These are phyloP conservation scores for Serrognathus titanus DNA, from an alignment of 2,888 invertebrate species.

Conservation along the genomic window DNA sequence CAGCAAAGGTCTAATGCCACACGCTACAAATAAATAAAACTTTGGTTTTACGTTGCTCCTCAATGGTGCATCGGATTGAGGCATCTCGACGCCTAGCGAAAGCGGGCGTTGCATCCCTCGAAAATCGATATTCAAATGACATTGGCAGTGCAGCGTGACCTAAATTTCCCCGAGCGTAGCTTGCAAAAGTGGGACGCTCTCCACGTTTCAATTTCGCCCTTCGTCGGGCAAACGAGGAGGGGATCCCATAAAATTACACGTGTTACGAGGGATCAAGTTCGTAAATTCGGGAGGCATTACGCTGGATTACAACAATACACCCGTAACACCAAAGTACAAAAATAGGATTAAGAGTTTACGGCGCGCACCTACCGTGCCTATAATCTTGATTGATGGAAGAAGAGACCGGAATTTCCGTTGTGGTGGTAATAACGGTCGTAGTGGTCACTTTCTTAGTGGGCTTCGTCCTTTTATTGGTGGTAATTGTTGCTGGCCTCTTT, in stretches of 20 bases:
- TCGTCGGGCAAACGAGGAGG: too few species aligned
- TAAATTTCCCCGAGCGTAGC: constrained; percentile 9
- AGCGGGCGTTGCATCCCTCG: constrained; percentile 2
- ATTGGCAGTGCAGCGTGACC: constrained; percentile 22
- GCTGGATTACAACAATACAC: too few species aligned
- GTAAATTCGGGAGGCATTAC: too few species aligned
- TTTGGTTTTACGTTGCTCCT: too few species aligned
- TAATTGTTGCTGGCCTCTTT: constrained; percentile 45
- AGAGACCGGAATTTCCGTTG: not conserved
- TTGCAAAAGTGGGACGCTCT: constrained; percentile 7
- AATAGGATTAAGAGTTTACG: not conserved
- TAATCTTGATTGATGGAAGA: constrained; percentile 12
- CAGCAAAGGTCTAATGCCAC: constrained; percentile 79
- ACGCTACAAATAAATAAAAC: constrained; percentile 59
- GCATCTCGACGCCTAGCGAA: constrained; percentile 2
- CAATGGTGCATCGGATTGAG: not conserved
- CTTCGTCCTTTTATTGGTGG: constrained; percentile 39
- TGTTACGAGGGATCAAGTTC: too few species aligned
- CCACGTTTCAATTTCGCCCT: too few species aligned
- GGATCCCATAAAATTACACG: too few species aligned
- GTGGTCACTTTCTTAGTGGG: constrained; percentile 33
- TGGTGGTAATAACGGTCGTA: constrained; percentile 23
- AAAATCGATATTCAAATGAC: constrained; percentile 18
- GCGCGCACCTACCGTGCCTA: constrained; percentile 8
- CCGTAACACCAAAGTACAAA: too few species aligned